Conservation (phyloP, 2,113 vertebrate genomes). For the Grantiella picta region DNA sequence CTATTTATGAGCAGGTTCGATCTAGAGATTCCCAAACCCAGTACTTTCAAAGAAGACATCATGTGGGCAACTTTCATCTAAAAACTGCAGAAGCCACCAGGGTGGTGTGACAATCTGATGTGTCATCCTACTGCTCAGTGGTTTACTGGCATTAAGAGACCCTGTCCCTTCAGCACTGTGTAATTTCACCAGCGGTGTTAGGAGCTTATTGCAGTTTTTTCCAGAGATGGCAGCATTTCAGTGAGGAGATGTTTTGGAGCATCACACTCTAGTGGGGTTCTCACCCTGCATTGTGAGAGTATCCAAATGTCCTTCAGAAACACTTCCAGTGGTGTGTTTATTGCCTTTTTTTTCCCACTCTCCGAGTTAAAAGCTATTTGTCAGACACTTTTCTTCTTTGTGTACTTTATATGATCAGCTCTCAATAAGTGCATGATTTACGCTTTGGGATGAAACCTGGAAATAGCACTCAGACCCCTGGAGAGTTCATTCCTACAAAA, state of each 20-base stretch:
- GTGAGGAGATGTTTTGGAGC: not conserved
- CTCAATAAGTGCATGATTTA: conserved; percentile 13
- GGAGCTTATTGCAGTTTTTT: not conserved
- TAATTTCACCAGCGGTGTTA: not conserved
- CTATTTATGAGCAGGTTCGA: not conserved
- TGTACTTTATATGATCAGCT: not conserved
- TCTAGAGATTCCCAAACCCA: not conserved
- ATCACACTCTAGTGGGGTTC: not conserved
- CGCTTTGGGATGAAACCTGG: not conserved
- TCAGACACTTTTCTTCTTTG: not conserved
- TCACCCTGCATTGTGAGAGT: not conserved
- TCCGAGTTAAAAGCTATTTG: conserved; percentile 6
- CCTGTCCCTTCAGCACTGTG: not conserved
- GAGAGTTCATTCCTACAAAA: not conserved
- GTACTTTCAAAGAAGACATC: not conserved
- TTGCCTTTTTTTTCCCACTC: not conserved
- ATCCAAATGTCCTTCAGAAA: not conserved
- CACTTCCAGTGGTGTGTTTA: not conserved
- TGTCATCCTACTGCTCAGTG: not conserved
- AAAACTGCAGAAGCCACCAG: not conserved
- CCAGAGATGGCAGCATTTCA: not conserved
- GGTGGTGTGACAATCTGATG: not conserved
- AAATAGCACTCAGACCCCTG: conserved; percentile 21
- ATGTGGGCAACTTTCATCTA: not conserved
- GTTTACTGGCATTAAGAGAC: not conserved